Evolutionary conservation across 1,140 invertebrate species (phyloP), one percentile per base, ranked within the genome.

Genomic region (Drosophila baimaii): DNA sequence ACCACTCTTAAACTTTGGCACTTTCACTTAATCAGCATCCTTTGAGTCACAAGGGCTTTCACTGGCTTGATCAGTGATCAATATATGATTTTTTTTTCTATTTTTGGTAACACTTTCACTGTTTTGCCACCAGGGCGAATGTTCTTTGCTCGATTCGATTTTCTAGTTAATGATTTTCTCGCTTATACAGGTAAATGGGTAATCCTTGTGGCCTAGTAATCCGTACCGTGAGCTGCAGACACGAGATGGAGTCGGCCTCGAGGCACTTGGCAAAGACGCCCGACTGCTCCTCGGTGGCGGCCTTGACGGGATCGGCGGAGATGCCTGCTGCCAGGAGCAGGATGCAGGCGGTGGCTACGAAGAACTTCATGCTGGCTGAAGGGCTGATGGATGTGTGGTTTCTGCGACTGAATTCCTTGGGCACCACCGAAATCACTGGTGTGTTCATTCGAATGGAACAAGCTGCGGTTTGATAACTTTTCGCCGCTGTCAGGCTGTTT

Each of bases 161-260:
- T 56, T 63, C n/a, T 33, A 15, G 12, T 44, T 46, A 23, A 23
- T 19, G 41, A 44, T 27, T 55, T 73, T 51, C 43, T 41, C 31
- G 23, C 47, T 51, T 51, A 51, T 55, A n/a, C n/a, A n/a, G 43
- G 58, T 63, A 35, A 58, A 55, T 77, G 43, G 46, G 76, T 83
- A 77, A 86, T 91, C 77, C 81, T 90, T 85, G 49, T 21, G 39
- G 65, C 49, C 63, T 77, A 66, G 54, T 72, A 91, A 91, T 91
- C 85, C 92, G 91, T 90, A 93, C 93, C 84, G 93, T 92, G 75
- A 94, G 93, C 89, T 95, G 95, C 51, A 95, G 90, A 91, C 95
- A 95, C 55, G 94, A 94, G 59, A 95, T 95, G 61, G 95, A 95
- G 92, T 95, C 95, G 79, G 94, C 93, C 65, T 93, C 92, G 25